Evolutionary conservation across 2,888 invertebrate species (phyloP), one percentile per base, ranked within the genome.

Genomic region (Cosmopolites sordidus): DNA sequence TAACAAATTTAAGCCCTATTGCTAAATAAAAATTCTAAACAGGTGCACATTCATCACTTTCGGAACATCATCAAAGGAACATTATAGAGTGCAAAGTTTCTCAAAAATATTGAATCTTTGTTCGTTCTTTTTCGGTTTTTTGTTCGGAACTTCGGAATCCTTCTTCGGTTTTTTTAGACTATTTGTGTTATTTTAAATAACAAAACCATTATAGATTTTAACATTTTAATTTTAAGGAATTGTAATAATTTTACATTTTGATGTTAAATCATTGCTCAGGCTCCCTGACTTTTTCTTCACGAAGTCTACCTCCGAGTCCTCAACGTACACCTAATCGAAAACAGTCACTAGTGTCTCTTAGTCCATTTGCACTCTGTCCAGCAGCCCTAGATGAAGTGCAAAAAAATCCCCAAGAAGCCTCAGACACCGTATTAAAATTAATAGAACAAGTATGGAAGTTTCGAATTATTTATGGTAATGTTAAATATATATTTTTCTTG

Each of bases 251-350:
- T 22, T 22, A 22, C 22, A 22, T 22, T 22, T 8, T 22, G 8
- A 22, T 3, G 22, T 22, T 37, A 11, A 12, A 14, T n/a, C n/a
- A 12, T n/a, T n/a, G 4, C 69, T 46, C 75, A 66, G 78, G 76
- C 63, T 72, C 75, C 60, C 75, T 79, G 57, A 71, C 60, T 16
- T 46, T 77, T 12, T 71, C 76, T 14, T 76, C 78, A 37, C 73
- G 73, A 51, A 87, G 86, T 61, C 73, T 87, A 61, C 87, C 87
- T 42, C 87, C 86, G n/a, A 86, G 86, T 55, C 87, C 87, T 5
- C 86, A 86, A 62, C 83, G 86, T 65, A 84, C 86, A 3, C 86
- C 87, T 63, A 82, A 79, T 56, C 79, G 86, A 70, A 84, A 84
- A 75, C 81, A 83, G 68, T 85, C 85, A 41, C 75, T 85, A 65